These are phyloP conservation scores for Henricia sp. DNA, from an alignment of 53 echinoderm and acorn worm genomes.

Conservation along the genomic window DNA sequence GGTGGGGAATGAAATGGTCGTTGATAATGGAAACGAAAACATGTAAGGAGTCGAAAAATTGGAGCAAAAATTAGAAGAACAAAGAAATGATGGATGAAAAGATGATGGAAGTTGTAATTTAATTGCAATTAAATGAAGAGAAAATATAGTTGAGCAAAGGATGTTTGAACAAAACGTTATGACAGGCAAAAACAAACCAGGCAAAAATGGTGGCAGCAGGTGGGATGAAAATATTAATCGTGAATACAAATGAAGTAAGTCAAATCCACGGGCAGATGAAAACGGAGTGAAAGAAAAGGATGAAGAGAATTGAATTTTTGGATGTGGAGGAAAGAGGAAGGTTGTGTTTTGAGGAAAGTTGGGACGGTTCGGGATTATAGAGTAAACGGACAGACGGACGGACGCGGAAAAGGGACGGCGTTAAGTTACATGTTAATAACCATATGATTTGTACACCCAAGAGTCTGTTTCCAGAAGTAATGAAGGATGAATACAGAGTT, in stretches of 20 bases:
- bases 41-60: not conserved
- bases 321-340: not conserved
- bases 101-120: not conserved
- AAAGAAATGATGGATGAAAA: not conserved
- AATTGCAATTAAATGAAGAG: not conserved
- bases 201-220: not conserved
- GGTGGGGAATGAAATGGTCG: not conserved
- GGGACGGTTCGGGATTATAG: slow-evolving; percentile 32
- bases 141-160: not conserved
- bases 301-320: not conserved
- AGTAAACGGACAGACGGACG: slow-evolving; percentile 43
- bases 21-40: not conserved
- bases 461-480: too few species aligned
- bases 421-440: slow-evolving; percentile 19
- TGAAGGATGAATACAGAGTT: too few species aligned
- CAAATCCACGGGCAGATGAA: slow-evolving; percentile 1
- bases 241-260: not conserved
- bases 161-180: not conserved
- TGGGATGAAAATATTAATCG: not conserved
- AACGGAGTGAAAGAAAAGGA: not conserved
- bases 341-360: not conserved
- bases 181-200: not conserved
- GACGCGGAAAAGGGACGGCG: slow-evolving; percentile 35
- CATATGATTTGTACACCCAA: too few species aligned
- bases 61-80: not conserved